Evolutionary conservation across 2,888 invertebrate species (phyloP), one percentile per base, ranked within the genome.

Genomic region (Eupithecia exiguata): DNA sequence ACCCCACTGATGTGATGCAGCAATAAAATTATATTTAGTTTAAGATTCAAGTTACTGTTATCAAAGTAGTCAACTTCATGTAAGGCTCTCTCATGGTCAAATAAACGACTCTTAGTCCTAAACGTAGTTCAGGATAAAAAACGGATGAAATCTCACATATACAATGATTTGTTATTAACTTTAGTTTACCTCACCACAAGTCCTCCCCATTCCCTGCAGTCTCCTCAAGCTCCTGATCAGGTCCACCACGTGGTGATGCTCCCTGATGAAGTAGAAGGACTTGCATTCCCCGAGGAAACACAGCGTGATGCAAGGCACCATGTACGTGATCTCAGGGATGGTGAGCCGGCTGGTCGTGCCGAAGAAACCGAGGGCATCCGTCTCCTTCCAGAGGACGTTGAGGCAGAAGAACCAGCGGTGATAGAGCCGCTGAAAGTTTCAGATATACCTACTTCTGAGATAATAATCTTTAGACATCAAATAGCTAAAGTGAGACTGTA

Each of bases 261-360:
- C 69, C 40, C 78, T 80, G 1, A 88, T 68, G n/a, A 86, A 82
- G 46, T 73, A 86, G 66, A 74, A 85, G 1, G 85, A 72, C 79
- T 88, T 90, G 0, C 80, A 70, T 67, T 80, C 73, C 1, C 84
- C 88, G 7, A 89, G 79, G 0, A 85, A 14, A 36, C 84, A 82
- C 5, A 87, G 43, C 4, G 82, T 83, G 0, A 85, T 67, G 40
- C 88, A 87, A 0, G 89, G 89, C 5, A 85, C 61, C 58, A 84
- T 75, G 66, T 82, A 84, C 14, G 88, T 87, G 0, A 88, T 76
- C 63, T 87, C 81, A 21, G 83, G 72, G 7, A 88, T 43, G 66
- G 75, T 84, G 79, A 30, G 63, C 63, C 38, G 46, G 30, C n/a
- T 21, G 21, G 18, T 30, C 18, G 25, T n/a, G 18, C 36, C 49